These are phyloP conservation scores for Drosophila takahashii DNA, from an alignment of 1,140 invertebrate genomes.

Conservation along the genomic window DNA sequence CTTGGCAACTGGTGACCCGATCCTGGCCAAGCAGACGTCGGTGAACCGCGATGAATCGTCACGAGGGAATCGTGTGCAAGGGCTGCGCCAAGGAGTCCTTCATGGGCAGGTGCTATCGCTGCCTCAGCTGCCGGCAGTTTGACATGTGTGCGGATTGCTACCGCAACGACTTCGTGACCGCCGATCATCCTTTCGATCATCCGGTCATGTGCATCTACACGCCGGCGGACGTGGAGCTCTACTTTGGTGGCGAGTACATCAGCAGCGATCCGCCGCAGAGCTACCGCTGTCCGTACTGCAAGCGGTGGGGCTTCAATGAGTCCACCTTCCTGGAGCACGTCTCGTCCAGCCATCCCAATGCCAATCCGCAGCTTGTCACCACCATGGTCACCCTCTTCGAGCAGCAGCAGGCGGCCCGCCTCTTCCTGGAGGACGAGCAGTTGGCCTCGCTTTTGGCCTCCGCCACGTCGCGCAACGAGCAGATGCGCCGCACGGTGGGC, in stretches of 20 bases:
- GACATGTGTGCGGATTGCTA: conserved; percentile 63
- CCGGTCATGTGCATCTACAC: conserved; percentile 63
- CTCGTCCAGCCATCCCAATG: conserved; percentile 45
- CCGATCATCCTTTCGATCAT: conserved; percentile 66
- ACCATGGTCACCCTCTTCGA: conserved; percentile 68
- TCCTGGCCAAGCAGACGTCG: background rate
- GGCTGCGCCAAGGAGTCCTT: conserved; percentile 56
- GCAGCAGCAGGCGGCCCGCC: conserved; percentile 63
- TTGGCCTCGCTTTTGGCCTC: conserved; percentile 54
- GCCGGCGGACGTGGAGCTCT: conserved; percentile 56
- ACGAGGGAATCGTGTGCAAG: conserved; percentile 58
- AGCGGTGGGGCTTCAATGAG: conserved; percentile 69
- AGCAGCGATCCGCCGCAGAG: conserved; percentile 68
- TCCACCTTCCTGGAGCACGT: conserved; percentile 70
- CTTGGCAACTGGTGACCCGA: background rate
- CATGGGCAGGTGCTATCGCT: conserved; percentile 64
- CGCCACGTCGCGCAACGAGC: conserved; percentile 56
- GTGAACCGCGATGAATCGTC: conserved; percentile 55
- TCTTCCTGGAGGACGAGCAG: conserved; percentile 72
- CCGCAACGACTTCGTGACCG: conserved; percentile 54
- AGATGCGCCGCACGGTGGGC: conserved; percentile 41
- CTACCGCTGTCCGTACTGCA: conserved; percentile 71
- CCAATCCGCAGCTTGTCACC: conserved; percentile 60
- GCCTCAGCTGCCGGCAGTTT: conserved; percentile 58
- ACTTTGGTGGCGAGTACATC: conserved; percentile 66